Percentiles rank a stretch among this genome's conserved stretches.
Evolutionary conservation across 2,113 vertebrate genomes (phyloP).

Genomic region (Telmatochromis bifrenatus): DNA sequence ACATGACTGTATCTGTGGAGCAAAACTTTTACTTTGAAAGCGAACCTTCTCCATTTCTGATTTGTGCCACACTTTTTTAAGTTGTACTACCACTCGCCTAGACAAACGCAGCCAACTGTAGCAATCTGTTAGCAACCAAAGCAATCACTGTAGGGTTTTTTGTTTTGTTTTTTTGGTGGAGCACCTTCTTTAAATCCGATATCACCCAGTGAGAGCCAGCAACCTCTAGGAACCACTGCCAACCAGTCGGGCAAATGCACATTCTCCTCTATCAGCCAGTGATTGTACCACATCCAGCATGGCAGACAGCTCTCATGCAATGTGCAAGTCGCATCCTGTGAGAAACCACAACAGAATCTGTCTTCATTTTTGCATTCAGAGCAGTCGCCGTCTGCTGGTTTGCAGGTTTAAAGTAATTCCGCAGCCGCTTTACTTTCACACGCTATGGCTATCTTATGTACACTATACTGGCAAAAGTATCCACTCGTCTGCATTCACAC

Average conservation of each 20-base stretch:
- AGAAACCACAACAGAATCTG: background rate
- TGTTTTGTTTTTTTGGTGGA: background rate
- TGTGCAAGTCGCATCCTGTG: background rate
- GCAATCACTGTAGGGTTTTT: background rate
- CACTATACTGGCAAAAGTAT: background rate
- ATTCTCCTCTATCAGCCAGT: background rate
- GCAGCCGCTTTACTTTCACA: accelerated
- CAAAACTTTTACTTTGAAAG: background rate
- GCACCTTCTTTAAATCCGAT: background rate
- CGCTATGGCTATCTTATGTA: background rate
- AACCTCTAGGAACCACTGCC: background rate
- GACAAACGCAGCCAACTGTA: background rate
- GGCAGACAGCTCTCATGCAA: background rate
- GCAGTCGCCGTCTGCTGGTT: background rate
- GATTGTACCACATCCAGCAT: background rate
- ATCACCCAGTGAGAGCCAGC: background rate
- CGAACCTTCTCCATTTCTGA: background rate
- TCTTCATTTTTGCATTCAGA: background rate
- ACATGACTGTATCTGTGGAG: background rate
- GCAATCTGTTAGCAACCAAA: background rate
- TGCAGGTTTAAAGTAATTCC: background rate
- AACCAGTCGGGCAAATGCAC: background rate
- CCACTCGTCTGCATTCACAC: background rate
- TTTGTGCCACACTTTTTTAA: background rate
- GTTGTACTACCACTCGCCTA: background rate